A percentile compares a stretch with the other conserved stretches of the same genome.
These are phyloP conservation scores for Anarhynchus alexandrinus DNA, from an alignment of 2,113 vertebrate species.

Conservation along the genomic window DNA sequence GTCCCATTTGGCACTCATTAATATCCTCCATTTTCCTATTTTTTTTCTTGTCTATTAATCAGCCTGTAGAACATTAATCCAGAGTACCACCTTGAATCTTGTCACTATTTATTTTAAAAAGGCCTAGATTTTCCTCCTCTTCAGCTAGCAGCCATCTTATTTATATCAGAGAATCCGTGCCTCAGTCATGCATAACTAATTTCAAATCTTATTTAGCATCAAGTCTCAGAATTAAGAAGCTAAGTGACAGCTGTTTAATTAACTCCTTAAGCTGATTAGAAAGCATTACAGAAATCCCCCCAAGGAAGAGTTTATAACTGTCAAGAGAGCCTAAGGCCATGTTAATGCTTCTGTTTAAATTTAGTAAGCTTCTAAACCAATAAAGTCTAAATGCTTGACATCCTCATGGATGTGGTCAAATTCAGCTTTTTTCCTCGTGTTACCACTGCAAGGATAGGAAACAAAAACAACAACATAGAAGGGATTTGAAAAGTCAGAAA, in stretches of 20 bases:
- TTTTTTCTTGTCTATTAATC: neutral
- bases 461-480: neutral
- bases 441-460: neutral
- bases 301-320: constrained; percentile 62
- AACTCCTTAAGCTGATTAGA: constrained; percentile 81
- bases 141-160: neutral
- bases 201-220: constrained; percentile 73
- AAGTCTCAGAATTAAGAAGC: constrained; percentile 70
- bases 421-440: neutral
- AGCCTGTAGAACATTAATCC: neutral
- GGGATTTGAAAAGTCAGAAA: neutral
- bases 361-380: constrained; percentile 51
- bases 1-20: neutral
- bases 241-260: constrained; percentile 80
- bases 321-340: constrained; percentile 48
- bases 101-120: neutral
- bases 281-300: constrained; percentile 65
- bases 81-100: neutral
- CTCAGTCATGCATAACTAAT: constrained; percentile 54
- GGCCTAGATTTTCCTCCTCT: neutral
- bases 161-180: neutral
- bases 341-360: constrained; percentile 55
- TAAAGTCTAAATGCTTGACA: neutral
- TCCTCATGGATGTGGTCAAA: constrained; percentile 31
- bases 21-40: neutral